Percentiles rank a stretch among this genome's conserved stretches.
These are phyloP conservation scores for Brachionus asplanchnoidis DNA, from an alignment of 1,140 invertebrate genomes.

Conservation along the genomic window DNA sequence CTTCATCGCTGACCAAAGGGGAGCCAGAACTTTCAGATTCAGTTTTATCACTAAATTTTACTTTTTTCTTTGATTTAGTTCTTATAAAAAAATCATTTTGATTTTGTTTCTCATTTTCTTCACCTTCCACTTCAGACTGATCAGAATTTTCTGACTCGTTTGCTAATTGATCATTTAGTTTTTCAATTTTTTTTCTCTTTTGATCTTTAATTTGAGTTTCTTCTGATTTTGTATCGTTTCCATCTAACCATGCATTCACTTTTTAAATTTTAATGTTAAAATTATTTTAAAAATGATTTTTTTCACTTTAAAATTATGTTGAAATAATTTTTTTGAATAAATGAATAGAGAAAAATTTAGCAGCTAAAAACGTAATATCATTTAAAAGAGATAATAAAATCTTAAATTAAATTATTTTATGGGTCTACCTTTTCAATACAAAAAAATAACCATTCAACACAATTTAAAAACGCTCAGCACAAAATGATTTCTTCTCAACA, in stretches of 20 bases:
- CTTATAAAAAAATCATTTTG: conserved; percentile 28
- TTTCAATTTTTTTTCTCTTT: not conserved
- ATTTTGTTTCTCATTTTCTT: not conserved
- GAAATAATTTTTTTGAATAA: not conserved
- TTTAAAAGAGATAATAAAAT: no score
- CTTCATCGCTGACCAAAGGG: not conserved
- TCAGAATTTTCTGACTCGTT: not conserved
- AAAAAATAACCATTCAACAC: no score
- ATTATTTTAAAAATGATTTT: not conserved
- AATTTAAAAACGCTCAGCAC: no score
- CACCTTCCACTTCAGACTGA: not conserved
- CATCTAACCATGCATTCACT: not conserved
- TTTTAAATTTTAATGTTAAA: not conserved
- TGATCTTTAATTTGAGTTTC: not conserved
- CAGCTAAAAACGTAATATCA: no score
- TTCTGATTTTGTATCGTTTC: not conserved
- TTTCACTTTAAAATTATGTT: not conserved
- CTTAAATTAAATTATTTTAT: no score
- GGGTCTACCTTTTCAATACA: no score
- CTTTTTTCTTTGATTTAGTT: not conserved
- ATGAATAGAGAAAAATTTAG: no score
- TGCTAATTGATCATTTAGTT: not conserved
- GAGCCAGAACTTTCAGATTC: not conserved
- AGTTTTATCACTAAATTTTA: not conserved
- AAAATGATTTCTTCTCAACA: no score